phyloP scores from a whole-genome alignment of 1,140 invertebrate species.

The Hypsibius dujardini region DNA sequence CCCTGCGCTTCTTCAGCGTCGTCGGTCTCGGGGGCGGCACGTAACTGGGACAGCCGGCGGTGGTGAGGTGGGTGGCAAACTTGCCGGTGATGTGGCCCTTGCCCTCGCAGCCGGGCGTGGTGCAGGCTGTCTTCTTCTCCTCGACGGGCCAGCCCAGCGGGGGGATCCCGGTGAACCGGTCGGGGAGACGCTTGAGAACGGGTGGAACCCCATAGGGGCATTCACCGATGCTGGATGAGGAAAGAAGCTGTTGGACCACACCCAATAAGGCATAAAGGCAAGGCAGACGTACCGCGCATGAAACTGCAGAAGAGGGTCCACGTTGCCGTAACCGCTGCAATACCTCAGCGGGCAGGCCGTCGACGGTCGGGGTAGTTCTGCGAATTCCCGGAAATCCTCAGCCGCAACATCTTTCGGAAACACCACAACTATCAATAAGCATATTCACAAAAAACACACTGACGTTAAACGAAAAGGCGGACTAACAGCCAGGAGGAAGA shows the following conservation, averaged over 20 bases:
- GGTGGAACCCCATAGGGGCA: background rate
- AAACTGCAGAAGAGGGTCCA: too few relatives aligned
- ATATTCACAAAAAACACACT: too few relatives aligned
- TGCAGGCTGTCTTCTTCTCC: constrained; percentile 24
- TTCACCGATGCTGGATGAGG: background rate
- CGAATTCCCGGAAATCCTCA: too few relatives aligned
- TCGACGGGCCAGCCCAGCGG: too few relatives aligned
- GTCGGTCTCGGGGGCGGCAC: background rate
- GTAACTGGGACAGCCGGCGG: background rate
- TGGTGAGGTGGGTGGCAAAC: background rate
- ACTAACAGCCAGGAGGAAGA: background rate
- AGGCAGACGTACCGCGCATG: too few relatives aligned
- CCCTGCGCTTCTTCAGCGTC: background rate
- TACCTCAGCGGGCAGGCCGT: too few relatives aligned
- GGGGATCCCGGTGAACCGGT: background rate
- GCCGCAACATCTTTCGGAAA: too few relatives aligned
- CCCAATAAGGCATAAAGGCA: too few relatives aligned
- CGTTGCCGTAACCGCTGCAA: too few relatives aligned
- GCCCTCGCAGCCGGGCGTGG: constrained; percentile 32
- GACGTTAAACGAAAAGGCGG: too few relatives aligned
- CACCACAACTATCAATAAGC: too few relatives aligned
- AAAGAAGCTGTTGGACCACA: background rate
- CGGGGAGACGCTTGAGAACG: background rate
- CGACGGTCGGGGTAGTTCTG: too few relatives aligned
- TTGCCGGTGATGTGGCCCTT: constrained; percentile 29